A percentile compares a stretch with the other conserved stretches of the same genome.
These are phyloP conservation scores for Aldabrachelys gigantea DNA, from an alignment of 2,113 vertebrate species.

Conservation along the genomic window DNA sequence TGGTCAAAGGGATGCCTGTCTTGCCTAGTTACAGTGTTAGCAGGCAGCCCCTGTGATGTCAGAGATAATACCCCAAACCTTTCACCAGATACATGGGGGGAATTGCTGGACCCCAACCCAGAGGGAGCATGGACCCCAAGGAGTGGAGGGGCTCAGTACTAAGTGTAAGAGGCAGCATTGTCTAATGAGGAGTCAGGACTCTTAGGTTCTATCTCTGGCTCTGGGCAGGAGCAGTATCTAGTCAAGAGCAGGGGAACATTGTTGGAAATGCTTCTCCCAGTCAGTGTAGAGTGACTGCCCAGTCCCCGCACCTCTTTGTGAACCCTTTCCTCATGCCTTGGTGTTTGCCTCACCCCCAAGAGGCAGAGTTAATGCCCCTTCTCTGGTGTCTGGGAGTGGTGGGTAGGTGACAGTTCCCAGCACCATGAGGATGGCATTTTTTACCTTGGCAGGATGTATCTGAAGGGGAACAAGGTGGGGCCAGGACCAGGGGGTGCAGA, in stretches of 20 bases:
- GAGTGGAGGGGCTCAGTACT: background rate
- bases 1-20: background rate
- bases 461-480: background rate
- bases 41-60: background rate
- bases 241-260: background rate
- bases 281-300: background rate
- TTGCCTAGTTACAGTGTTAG: background rate
- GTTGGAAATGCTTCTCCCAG: background rate
- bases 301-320: background rate
- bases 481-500: background rate
- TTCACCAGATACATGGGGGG: background rate
- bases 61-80: background rate
- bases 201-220: background rate
- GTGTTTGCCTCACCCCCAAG: background rate
- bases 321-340: background rate
- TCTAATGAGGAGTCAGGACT: background rate
- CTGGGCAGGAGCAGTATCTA: background rate
- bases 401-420: background rate
- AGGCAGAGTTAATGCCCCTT: background rate
- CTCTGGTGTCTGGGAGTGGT: background rate
- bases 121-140: background rate
- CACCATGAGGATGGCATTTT: background rate
- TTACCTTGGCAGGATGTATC: background rate
- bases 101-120: background rate
- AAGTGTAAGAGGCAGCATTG: background rate